A percentile compares a stretch with the other conserved stretches of the same genome.
Conservation (phyloP, 2,113 vertebrate genomes). For the Archilochus colubris region DNA sequence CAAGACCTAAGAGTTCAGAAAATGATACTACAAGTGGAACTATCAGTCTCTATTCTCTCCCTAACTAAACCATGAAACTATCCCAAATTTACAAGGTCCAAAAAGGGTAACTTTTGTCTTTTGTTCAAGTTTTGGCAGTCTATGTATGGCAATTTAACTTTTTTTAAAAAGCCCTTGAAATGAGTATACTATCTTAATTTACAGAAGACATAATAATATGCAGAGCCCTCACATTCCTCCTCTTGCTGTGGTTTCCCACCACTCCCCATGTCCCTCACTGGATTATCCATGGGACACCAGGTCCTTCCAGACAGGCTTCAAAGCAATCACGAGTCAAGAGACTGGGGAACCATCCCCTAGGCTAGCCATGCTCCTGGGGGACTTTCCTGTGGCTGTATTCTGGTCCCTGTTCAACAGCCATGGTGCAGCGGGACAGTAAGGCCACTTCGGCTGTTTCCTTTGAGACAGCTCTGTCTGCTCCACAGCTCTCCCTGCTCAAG, state of each 20-base stretch:
- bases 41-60: background rate
- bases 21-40: background rate
- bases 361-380: background rate
- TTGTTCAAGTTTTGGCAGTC: background rate
- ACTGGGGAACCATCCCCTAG: background rate
- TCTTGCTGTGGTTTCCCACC: background rate
- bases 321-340: background rate
- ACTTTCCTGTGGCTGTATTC: background rate
- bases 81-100: background rate
- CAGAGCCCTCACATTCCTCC: background rate
- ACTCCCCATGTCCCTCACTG: background rate
- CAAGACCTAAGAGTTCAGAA: background rate
- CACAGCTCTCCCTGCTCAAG: fast-evolving
- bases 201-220: background rate
- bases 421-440: background rate
- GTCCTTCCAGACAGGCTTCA: background rate
- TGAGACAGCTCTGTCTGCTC: background rate
- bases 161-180: background rate
- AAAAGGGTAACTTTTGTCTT: background rate
- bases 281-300: background rate
- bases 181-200: background rate
- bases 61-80: background rate
- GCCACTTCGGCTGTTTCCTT: background rate
- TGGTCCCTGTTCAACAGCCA: fast-evolving
- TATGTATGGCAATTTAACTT: background rate